phyloP scores from a whole-genome alignment of 2,888 invertebrate species.

The Monopis laevigella region DNA sequence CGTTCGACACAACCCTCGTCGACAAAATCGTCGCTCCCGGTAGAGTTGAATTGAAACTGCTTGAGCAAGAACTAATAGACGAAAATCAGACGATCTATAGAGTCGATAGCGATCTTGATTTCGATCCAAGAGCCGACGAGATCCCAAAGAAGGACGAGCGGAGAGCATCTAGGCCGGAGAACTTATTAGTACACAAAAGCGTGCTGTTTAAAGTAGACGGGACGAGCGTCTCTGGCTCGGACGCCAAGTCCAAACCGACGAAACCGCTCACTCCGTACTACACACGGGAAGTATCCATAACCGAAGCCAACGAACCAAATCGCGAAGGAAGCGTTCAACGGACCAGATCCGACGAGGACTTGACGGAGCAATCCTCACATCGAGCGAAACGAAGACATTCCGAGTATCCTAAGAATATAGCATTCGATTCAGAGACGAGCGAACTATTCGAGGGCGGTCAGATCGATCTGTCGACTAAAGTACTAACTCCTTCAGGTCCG shows the following conservation, averaged over 20 bases:
- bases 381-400: slow-evolving; percentile 58
- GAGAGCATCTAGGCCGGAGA: slow-evolving; percentile 73
- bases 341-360: slow-evolving; percentile 73
- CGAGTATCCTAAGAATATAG: slow-evolving; percentile 43
- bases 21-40: slow-evolving; percentile 78
- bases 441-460: slow-evolving; percentile 43
- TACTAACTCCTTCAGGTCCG: slow-evolving; percentile 66
- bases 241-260: slow-evolving; percentile 69
- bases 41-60: slow-evolving; percentile 78
- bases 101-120: slow-evolving; percentile 78
- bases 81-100: slow-evolving; percentile 43
- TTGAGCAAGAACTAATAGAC: slow-evolving; percentile 80
- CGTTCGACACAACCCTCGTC: slow-evolving; percentile 86
- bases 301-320: slow-evolving; percentile 43
- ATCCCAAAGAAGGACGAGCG: slow-evolving; percentile 41
- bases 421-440: slow-evolving; percentile 32
- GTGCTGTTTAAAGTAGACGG: slow-evolving; percentile 63
- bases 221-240: slow-evolving; percentile 47
- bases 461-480: slow-evolving; percentile 63
- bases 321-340: slow-evolving; percentile 44
- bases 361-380: slow-evolving; percentile 58
- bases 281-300: slow-evolving; percentile 69
- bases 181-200: slow-evolving; percentile 58
- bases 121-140: slow-evolving; percentile 81
- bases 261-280: slow-evolving; percentile 88